A percentile compares a stretch with the other conserved stretches of the same genome.
Conservation (phyloP, 2,888 invertebrate species). For the Drosophila vallismaia region DNA sequence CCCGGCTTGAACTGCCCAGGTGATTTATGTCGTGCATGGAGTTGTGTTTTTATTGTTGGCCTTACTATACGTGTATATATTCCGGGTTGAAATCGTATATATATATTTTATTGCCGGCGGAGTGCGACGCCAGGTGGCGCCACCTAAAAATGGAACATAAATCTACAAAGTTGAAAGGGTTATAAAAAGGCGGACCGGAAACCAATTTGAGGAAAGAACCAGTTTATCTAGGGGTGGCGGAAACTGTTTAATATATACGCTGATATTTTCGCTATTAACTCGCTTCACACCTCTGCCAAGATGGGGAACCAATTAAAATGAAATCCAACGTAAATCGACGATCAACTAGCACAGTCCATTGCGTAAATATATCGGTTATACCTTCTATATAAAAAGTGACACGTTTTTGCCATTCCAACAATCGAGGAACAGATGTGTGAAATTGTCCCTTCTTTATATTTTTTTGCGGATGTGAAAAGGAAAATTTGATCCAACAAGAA, state of each 20-base stretch:
- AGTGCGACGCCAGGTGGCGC: constrained; percentile 36
- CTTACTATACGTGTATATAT: constrained; percentile 3
- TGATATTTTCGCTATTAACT: constrained; percentile 16
- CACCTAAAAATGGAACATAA: constrained; percentile 36
- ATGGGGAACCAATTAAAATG: constrained; percentile 37
- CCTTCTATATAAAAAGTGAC: constrained; percentile 13
- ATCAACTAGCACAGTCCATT: constrained; percentile 22
- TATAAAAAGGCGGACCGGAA: constrained; percentile 24
- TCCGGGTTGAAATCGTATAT: constrained; percentile 8
- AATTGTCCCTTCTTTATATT: constrained; percentile 24
- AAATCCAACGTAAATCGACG: constrained; percentile 29
- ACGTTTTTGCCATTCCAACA: constrained; percentile 17
- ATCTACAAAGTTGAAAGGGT: constrained; percentile 38
- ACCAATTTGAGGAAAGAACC: constrained; percentile 19
- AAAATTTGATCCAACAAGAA: constrained; percentile 5
- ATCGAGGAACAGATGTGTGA: constrained; percentile 37
- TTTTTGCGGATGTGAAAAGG: neutral
- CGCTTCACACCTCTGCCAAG: constrained; percentile 7
- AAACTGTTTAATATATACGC: constrained; percentile 13
- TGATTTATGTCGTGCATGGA: constrained; percentile 48
- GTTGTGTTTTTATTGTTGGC: constrained; percentile 38
- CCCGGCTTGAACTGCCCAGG: constrained; percentile 28
- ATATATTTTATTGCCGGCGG: constrained; percentile 35
- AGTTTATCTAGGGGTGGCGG: constrained; percentile 15
- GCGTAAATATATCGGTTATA: constrained; percentile 15